A percentile compares a stretch with the other conserved stretches of the same genome.
Conservation (phyloP, 37 sponge, comb jelly and placozoan species). For the Eunapius fragilis region DNA sequence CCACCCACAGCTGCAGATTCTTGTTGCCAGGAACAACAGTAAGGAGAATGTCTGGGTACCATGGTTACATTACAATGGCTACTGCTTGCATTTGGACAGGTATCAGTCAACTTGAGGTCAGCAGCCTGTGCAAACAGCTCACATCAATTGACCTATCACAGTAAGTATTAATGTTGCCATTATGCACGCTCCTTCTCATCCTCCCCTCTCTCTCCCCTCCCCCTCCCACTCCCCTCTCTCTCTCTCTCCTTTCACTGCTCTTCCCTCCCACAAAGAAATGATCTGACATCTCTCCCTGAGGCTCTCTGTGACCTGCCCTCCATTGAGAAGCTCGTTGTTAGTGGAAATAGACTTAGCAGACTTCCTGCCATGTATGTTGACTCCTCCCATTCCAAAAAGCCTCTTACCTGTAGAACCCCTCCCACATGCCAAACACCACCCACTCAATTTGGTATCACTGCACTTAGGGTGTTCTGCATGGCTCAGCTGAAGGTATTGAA, state of each 20-base stretch:
- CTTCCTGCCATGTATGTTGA: conserved; percentile 60
- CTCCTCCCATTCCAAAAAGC: too few relatives aligned
- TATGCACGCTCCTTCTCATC: neutral
- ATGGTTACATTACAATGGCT: neutral
- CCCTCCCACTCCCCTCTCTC: neutral
- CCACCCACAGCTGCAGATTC: conserved; percentile 34
- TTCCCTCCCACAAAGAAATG: conserved; percentile 37
- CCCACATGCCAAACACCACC: too few relatives aligned
- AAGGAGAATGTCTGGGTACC: neutral
- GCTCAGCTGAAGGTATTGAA: conserved; percentile 33
- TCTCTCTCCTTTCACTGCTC: neutral
- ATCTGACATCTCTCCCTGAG: conserved; percentile 66
- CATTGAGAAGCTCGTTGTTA: conserved; percentile 62
- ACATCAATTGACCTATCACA: conserved; percentile 59
- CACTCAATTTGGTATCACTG: too few relatives aligned
- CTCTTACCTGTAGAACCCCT: too few relatives aligned
- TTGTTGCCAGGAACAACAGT: conserved; percentile 77
- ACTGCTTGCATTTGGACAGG: conserved; percentile 8
- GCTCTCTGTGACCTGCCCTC: conserved; percentile 32
- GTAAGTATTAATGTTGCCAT: neutral
- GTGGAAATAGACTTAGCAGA: conserved; percentile 63
- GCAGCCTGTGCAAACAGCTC: conserved; percentile 15
- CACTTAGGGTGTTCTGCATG: conserved; percentile 43
- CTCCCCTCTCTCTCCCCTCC: neutral
- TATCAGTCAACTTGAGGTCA: conserved; percentile 20